These are phyloP conservation scores for Marmota monax DNA, from an alignment of 2,113 vertebrate genomes.

Conservation along the genomic window DNA sequence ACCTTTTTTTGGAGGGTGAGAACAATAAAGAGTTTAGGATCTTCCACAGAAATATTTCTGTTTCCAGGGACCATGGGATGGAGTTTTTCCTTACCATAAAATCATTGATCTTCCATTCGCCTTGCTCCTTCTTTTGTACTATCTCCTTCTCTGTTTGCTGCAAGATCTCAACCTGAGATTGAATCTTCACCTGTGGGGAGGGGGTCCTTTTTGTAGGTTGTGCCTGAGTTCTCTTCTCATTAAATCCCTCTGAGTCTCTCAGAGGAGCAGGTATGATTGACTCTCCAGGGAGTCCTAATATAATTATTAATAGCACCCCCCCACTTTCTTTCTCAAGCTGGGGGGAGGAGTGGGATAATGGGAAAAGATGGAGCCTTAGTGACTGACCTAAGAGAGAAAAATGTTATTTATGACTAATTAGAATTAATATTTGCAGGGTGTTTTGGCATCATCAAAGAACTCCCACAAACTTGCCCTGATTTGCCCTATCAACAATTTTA, in stretches of 20 bases:
- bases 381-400: not conserved
- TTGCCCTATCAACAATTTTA: not conserved
- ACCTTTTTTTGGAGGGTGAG: not conserved
- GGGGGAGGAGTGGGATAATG: not conserved
- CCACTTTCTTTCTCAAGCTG: not conserved
- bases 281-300: not conserved
- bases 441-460: not conserved
- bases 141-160: not conserved
- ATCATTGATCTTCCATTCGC: not conserved
- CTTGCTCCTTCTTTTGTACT: not conserved
- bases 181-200: not conserved
- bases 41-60: not conserved
- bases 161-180: not conserved
- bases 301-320: not conserved
- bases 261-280: not conserved
- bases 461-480: not conserved
- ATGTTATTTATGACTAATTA: not conserved
- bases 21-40: not conserved
- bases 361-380: not conserved
- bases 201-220: not conserved
- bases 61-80: not conserved
- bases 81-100: slow-evolving; percentile 23
- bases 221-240: not conserved
- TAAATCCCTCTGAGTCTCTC: not conserved
- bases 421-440: not conserved